A percentile compares a stretch with the other conserved stretches of the same genome.
Conservation (phyloP, 2,888 invertebrate species). For the Netelia inedita region DNA sequence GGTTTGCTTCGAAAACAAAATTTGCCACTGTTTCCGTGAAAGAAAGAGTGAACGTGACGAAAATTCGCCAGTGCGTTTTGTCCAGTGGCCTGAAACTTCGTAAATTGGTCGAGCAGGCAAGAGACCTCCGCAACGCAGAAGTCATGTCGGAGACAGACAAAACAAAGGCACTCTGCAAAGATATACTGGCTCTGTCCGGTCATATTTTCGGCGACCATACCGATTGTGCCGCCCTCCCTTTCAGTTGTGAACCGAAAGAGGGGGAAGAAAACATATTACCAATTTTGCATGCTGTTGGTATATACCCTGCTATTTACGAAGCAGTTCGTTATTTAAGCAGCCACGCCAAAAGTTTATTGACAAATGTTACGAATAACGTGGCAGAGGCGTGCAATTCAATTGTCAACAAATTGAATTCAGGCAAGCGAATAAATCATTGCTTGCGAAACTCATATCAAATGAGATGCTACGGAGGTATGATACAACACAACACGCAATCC, state of each 20-base stretch:
- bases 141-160: background rate
- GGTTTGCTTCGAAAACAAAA: constrained; percentile 2
- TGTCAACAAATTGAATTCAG: constrained; percentile 55
- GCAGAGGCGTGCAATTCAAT: constrained; percentile 53
- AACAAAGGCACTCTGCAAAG: constrained; percentile 26
- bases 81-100: constrained; percentile 25
- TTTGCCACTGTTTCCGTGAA: background rate
- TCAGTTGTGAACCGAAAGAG: constrained; percentile 17
- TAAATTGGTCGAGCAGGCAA: constrained; percentile 11
- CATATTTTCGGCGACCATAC: constrained; percentile 70
- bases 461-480: constrained; percentile 77
- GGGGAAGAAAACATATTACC: constrained; percentile 45
- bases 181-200: constrained; percentile 59
- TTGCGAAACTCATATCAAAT: constrained; percentile 76
- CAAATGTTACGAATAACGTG: constrained; percentile 64
- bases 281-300: constrained; percentile 33
- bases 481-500: constrained; percentile 77
- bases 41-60: background rate
- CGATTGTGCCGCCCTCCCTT: constrained; percentile 28
- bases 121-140: background rate
- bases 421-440: constrained; percentile 73
- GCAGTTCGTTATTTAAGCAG: constrained; percentile 37
- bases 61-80: constrained; percentile 16
- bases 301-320: constrained; percentile 54
- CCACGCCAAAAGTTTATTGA: constrained; percentile 64